Percentiles rank a stretch among this genome's conserved stretches.
These are phyloP conservation scores for Drosophila buzzatii DNA, from an alignment of 2,888 invertebrate species.

Conservation along the genomic window DNA sequence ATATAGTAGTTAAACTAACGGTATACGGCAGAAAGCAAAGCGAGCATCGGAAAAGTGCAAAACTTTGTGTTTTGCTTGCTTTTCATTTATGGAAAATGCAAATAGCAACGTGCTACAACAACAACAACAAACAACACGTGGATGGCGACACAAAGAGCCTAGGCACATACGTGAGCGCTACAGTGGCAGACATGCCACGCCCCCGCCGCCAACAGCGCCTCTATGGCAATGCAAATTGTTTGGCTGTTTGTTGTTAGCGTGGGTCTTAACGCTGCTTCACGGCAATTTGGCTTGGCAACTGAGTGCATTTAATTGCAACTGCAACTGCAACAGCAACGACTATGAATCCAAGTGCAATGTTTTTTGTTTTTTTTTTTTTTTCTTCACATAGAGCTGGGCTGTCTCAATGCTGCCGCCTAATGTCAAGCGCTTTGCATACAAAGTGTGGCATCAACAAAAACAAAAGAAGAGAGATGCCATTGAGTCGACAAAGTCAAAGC, in stretches of 20 bases:
- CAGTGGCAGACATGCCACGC: constrained; percentile 19
- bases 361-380: constrained; percentile 5
- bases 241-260: constrained; percentile 32
- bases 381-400: constrained; percentile 17
- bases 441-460: constrained; percentile 44
- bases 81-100: constrained; percentile 50
- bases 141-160: constrained; percentile 18
- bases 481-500: constrained; percentile 60
- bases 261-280: constrained; percentile 43
- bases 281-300: constrained; percentile 62
- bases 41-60: constrained; percentile 65
- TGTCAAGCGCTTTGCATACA: constrained; percentile 73
- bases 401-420: constrained; percentile 32
- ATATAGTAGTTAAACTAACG: constrained; percentile 6
- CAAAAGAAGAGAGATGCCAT: constrained; percentile 1
- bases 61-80: constrained; percentile 54
- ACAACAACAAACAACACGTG: constrained; percentile 30
- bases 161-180: constrained; percentile 12
- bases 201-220: not conserved
- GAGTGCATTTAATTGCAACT: constrained; percentile 75
- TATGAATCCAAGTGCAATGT: constrained; percentile 60
- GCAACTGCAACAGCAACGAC: constrained; percentile 25
- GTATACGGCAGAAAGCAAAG: constrained; percentile 22
- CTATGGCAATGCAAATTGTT: constrained; percentile 52
- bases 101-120: constrained; percentile 36